Conservation (phyloP, 2,113 vertebrate genomes). For the Lepisosteus osseus region DNA sequence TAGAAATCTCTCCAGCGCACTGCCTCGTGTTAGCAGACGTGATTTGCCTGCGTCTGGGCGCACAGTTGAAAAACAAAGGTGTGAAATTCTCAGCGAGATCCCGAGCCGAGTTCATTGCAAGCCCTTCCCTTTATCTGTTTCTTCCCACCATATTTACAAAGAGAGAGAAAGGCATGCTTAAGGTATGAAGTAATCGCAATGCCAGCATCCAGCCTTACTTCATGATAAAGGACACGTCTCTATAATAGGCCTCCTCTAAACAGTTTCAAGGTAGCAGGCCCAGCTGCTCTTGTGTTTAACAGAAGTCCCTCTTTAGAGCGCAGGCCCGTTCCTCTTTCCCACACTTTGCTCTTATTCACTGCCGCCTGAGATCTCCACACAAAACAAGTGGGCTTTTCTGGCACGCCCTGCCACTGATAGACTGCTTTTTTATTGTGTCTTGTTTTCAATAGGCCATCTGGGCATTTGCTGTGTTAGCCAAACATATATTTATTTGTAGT, state of each 20-base stretch:
- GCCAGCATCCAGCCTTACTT: slow-evolving; percentile 33
- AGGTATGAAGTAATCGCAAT: slow-evolving; percentile 38
- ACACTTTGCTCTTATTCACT: slow-evolving; percentile 52
- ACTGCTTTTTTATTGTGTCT: slow-evolving; percentile 62
- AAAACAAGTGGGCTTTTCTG: slow-evolving; percentile 17
- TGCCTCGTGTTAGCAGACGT: no score
- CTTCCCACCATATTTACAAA: no score
- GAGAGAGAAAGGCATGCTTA: slow-evolving; percentile 24
- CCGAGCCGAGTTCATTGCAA: no score
- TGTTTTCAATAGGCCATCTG: slow-evolving; percentile 77
- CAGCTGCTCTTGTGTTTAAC: slow-evolving; percentile 40
- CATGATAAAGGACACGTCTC: slow-evolving; percentile 28
- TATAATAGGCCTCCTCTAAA: slow-evolving; percentile 24
- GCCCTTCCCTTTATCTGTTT: no score
- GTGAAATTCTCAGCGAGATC: no score
- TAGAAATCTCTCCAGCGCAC: no score
- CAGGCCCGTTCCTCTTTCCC: slow-evolving; percentile 49
- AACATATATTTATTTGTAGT: slow-evolving; percentile 11
- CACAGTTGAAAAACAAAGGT: no score
- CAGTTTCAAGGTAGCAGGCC: slow-evolving; percentile 38
- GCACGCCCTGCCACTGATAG: slow-evolving; percentile 38
- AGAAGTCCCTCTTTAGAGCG: slow-evolving; percentile 43
- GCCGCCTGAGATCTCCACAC: background rate
- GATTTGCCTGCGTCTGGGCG: no score
- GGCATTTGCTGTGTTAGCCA: slow-evolving; percentile 48